phyloP scores from a whole-genome alignment of 2,888 invertebrate genomes.

The Dastarcus helophoroides region DNA sequence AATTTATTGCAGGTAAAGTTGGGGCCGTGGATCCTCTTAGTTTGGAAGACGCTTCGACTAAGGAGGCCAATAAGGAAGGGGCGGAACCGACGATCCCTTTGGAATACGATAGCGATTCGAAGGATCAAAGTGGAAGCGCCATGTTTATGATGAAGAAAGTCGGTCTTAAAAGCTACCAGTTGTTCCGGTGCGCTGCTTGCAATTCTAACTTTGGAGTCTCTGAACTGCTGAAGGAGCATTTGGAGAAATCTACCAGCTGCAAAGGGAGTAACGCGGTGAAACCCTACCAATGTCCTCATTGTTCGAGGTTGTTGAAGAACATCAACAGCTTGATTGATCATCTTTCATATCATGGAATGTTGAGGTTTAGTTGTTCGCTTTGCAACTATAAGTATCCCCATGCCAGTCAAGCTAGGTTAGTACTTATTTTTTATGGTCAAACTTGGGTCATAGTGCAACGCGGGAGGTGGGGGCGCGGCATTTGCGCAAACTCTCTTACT shows the following conservation, averaged over 20 bases:
- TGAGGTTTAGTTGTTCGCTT: constrained; percentile 47
- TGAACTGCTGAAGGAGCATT: constrained; percentile 34
- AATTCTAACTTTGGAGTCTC: constrained; percentile 29
- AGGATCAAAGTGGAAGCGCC: constrained; percentile 4
- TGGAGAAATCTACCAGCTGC: constrained; percentile 21
- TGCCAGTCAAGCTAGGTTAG: constrained; percentile 23
- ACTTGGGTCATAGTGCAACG: too few species aligned
- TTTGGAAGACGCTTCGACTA: constrained; percentile 3
- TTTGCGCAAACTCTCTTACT: too few species aligned
- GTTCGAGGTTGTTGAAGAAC: constrained; percentile 38
- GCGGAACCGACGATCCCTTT: constrained; percentile 3
- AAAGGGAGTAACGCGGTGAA: constrained; percentile 12
- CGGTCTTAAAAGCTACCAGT: constrained; percentile 18
- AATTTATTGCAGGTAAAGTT: too few species aligned
- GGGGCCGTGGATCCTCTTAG: constrained; percentile 9
- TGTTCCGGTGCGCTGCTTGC: constrained; percentile 45
- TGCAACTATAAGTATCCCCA: constrained; percentile 38
- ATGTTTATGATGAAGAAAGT: constrained; percentile 5
- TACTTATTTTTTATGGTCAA: constrained; percentile 4
- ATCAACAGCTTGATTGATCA: constrained; percentile 43
- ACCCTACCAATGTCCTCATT: constrained; percentile 42
- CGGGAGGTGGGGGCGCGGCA: too few species aligned
- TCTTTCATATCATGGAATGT: constrained; percentile 46
- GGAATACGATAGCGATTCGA: constrained; percentile 10
- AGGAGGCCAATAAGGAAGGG: not conserved